phyloP scores from a whole-genome alignment of 35 echinoderm and acorn worm species.

The Eucidaris tribuloides region DNA sequence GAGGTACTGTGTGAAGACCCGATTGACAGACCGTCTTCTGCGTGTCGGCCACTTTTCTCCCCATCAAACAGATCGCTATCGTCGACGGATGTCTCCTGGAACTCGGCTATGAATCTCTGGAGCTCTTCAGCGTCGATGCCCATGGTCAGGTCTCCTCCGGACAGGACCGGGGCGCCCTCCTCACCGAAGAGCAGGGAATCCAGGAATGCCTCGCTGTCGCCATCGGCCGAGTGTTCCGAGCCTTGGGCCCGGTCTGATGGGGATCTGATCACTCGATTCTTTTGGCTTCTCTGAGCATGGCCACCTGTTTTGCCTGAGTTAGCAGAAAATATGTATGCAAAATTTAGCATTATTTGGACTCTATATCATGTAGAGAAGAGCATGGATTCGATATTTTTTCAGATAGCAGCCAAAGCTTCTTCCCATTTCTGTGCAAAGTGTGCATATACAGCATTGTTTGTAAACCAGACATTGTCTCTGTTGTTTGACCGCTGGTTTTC shows the following conservation, averaged over 20 bases:
- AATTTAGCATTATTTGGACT: not conserved
- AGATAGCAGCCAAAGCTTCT: not conserved
- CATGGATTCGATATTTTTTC: not conserved
- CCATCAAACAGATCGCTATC: slow-evolving; percentile 13
- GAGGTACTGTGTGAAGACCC: slow-evolving; percentile 36
- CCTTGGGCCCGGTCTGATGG: not conserved
- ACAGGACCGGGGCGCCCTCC: not conserved
- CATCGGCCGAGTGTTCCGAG: not conserved
- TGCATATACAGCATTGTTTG: not conserved
- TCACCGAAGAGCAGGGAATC: slow-evolving; percentile 33
- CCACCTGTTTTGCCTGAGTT: not conserved
- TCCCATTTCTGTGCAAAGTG: not conserved
- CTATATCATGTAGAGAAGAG: not conserved
- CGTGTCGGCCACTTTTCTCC: not conserved
- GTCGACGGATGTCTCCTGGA: slow-evolving; percentile 6
- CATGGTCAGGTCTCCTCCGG: slow-evolving; percentile 23
- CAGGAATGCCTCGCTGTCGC: slow-evolving; percentile 34
- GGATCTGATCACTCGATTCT: not conserved
- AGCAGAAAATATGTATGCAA: not conserved
- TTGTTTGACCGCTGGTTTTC: too few relatives aligned
- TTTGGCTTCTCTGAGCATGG: slow-evolving; percentile 9
- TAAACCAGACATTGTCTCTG: not conserved
- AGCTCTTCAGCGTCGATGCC: slow-evolving; percentile 65
- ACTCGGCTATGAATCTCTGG: slow-evolving; percentile 53
- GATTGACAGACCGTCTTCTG: not conserved